Conservation (phyloP, 2,113 vertebrate genomes). For the Brachypodius melanocephalos region DNA sequence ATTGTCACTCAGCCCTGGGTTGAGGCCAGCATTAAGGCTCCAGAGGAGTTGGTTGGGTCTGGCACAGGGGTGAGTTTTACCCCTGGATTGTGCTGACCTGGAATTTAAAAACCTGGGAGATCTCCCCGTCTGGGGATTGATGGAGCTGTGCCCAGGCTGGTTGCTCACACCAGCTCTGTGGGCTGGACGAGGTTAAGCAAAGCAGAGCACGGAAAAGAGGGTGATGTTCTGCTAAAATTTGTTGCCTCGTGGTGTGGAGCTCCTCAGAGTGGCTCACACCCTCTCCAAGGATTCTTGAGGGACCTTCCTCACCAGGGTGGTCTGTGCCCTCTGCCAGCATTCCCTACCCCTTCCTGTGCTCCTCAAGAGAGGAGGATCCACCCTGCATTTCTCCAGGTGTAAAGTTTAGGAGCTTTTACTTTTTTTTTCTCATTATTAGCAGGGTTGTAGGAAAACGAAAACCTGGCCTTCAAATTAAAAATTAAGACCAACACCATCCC, state of each 20-base stretch:
- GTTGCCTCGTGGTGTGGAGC: background rate
- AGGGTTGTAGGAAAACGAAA: background rate
- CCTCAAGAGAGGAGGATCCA: background rate
- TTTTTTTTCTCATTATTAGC: background rate
- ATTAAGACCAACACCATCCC: background rate
- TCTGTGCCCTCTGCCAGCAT: background rate
- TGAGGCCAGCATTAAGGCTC: background rate
- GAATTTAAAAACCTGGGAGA: background rate
- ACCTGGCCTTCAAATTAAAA: background rate
- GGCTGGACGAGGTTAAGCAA: background rate
- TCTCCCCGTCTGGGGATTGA: no score
- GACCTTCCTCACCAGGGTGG: background rate
- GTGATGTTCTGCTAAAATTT: background rate
- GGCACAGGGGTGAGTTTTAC: background rate
- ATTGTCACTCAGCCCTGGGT: background rate
- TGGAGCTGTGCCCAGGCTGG: background rate
- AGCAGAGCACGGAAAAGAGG: background rate
- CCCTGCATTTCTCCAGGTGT: fast-evolving
- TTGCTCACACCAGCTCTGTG: background rate
- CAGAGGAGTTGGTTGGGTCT: background rate
- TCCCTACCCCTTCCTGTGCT: background rate
- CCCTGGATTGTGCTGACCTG: background rate
- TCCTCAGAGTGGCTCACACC: fast-evolving
- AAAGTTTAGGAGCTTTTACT: background rate
- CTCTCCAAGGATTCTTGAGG: background rate